Conservation (phyloP, 2,113 vertebrate genomes). For the Oplegnathus fasciatus region DNA sequence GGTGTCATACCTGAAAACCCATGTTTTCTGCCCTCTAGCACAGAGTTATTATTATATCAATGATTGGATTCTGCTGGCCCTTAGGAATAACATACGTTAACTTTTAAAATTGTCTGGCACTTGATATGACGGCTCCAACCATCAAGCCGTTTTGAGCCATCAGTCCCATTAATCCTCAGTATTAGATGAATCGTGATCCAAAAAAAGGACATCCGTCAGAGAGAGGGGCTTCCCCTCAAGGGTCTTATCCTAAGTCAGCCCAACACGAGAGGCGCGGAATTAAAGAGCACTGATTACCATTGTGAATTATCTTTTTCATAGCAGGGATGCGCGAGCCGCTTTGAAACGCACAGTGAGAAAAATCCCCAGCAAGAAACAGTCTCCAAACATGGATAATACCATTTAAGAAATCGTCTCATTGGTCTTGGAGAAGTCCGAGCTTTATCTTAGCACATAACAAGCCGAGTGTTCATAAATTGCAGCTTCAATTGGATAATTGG, state of each 20-base stretch:
- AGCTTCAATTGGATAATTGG: slow-evolving; percentile 79
- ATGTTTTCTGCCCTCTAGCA: background rate
- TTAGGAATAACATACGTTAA: slow-evolving; percentile 20
- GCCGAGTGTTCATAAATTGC: slow-evolving; percentile 60
- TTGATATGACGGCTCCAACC: slow-evolving; percentile 34
- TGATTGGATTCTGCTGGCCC: slow-evolving; percentile 2
- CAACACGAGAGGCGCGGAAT: slow-evolving; percentile 66
- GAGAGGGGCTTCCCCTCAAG: slow-evolving; percentile 47
- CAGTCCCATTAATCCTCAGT: slow-evolving; percentile 56
- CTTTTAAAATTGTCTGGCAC: slow-evolving; percentile 48
- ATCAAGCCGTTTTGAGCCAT: slow-evolving; percentile 22
- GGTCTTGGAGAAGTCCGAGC: slow-evolving; percentile 56
- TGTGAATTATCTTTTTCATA: slow-evolving; percentile 68
- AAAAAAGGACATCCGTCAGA: slow-evolving; percentile 51
- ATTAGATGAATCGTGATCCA: slow-evolving; percentile 53
- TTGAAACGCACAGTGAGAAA: slow-evolving; percentile 62
- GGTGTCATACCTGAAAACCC: background rate
- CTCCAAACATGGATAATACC: slow-evolving; percentile 74
- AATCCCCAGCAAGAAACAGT: slow-evolving; percentile 51
- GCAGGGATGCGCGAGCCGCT: slow-evolving; percentile 53
- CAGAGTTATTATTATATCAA: slow-evolving; percentile 4
- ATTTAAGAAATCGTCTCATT: slow-evolving; percentile 59
- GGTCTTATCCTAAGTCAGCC: slow-evolving; percentile 66
- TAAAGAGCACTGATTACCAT: slow-evolving; percentile 63
- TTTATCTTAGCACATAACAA: slow-evolving; percentile 73